These are phyloP conservation scores for Caenorhabditis sulstoni DNA, from an alignment of 2,888 invertebrate species.

Conservation along the genomic window DNA sequence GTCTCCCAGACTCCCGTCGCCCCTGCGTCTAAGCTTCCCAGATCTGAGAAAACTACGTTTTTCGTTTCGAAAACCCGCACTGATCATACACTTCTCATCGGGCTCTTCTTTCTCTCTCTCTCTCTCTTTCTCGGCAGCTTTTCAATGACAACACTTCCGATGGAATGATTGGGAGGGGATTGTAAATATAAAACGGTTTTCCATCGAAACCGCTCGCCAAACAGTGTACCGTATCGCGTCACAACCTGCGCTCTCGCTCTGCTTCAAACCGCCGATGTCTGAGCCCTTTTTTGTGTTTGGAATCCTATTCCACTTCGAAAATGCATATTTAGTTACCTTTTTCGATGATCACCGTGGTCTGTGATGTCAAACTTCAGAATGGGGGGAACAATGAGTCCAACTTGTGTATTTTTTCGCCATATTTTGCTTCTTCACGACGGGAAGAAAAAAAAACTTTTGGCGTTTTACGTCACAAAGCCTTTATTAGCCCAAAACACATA, in stretches of 20 bases:
- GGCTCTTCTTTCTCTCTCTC: background rate
- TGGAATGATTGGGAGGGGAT: conserved; percentile 4
- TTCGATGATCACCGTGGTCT: conserved; percentile 16
- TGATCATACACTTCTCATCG: too few relatives aligned
- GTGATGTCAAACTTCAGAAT: background rate
- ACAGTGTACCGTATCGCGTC: conserved; percentile 24
- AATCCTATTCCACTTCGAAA: background rate
- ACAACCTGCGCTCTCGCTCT: conserved; percentile 36
- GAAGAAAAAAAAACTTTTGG: background rate
- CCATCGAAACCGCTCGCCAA: conserved; percentile 33
- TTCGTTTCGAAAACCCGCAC: too few relatives aligned
- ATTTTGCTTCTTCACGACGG: background rate
- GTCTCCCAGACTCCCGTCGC: too few relatives aligned
- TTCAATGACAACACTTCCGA: conserved; percentile 18
- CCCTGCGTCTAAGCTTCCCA: too few relatives aligned
- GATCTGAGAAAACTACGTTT: too few relatives aligned
- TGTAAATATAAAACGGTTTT: conserved; percentile 49
- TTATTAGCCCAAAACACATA: conserved; percentile 53
- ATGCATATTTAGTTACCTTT: conserved; percentile 19
- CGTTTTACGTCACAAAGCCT: conserved; percentile 52
- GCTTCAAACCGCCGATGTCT: conserved; percentile 13
- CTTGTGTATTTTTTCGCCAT: conserved; percentile 4
- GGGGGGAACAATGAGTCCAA: conserved; percentile 39
- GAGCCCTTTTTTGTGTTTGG: background rate
- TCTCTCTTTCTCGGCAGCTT: background rate